Percentiles rank a stretch among this genome's conserved stretches.
These are phyloP conservation scores for Condylostylus longicornis DNA, from an alignment of 1,140 invertebrate genomes.

Conservation along the genomic window DNA sequence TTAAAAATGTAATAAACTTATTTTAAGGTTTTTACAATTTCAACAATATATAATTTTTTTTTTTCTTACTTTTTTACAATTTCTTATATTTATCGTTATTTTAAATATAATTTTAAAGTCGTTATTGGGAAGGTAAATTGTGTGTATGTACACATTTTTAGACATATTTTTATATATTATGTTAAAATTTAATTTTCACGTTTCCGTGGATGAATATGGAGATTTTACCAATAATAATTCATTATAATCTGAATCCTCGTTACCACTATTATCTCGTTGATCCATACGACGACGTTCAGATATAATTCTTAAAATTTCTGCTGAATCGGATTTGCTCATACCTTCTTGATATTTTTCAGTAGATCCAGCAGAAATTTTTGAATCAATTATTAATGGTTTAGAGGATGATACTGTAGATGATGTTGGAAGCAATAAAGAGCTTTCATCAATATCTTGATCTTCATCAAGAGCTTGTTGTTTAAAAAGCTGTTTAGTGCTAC, in stretches of 20 bases:
- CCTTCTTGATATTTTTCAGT: constrained; percentile 4
- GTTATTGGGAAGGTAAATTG: too few relatives aligned
- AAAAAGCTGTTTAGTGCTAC: constrained; percentile 31
- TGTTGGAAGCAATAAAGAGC: constrained; percentile 21
- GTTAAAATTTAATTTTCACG: too few relatives aligned
- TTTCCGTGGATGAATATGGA: constrained; percentile 25
- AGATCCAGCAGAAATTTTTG: neutral
- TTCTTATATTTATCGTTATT: too few relatives aligned
- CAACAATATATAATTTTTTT: too few relatives aligned
- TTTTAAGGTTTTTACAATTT: too few relatives aligned
- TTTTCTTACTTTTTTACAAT: too few relatives aligned
- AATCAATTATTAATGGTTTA: constrained; percentile 1
- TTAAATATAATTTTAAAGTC: too few relatives aligned
- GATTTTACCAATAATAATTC: constrained; percentile 28
- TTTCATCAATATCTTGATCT: constrained; percentile 28
- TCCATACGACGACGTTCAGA: constrained; percentile 29
- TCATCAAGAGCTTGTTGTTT: constrained; percentile 31
- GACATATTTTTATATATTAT: too few relatives aligned
- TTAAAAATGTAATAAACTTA: too few relatives aligned
- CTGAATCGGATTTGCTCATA: constrained; percentile 23
- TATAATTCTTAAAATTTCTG: constrained; percentile 29
- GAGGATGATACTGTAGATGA: neutral
- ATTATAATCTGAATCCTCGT: constrained; percentile 28
- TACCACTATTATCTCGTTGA: constrained; percentile 22
- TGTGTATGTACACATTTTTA: too few relatives aligned